Base-by-base conservation (phyloP, 2,797 vertebrate genomes). In the Paguma larvata region DNA sequence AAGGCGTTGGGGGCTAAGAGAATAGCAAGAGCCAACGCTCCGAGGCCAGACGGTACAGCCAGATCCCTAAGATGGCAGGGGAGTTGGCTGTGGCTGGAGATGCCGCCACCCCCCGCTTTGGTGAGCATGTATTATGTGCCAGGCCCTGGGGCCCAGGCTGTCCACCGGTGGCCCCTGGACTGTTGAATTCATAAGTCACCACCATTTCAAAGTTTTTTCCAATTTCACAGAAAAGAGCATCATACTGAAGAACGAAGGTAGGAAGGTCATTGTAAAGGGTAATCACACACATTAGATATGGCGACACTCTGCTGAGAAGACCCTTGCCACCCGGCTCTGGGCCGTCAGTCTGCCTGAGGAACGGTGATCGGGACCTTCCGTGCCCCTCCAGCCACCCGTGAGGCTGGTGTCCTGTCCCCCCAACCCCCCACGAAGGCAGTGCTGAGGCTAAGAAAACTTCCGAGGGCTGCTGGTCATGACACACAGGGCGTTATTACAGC, bases 401-500 rank as follows among this genome's bases (percentile, higher is more conserved):
- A 15, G 44, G 51, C 72, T n/a, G 27, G 6, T 51, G 75, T 32
- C 48, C 85, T 8, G 14, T 30, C 62, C 10, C n/a, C 16, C 56
- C 38, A 38, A 38, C 38, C 15, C 62, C 67, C 84, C 59, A 30
- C 48, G 13, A n/a, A 11, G 21, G 59, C 27, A 8, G 25, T 15
- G 34, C 84, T 27, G 27, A 90, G 48, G 77, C 77, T 62, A 16
- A 63, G 51, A 46, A 32, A 13, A 30, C 23, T 44, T n/a, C 27
- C 5, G 1, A 0, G 5, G 16, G 53, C 21, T 14, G 5, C 27
- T 19, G 34, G 8, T 38, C 59, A 7, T 12, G 2, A 44, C 48
- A 23, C 48, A 30, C 19, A 18, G 51, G 13, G 59, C 2, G 3
- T 34, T 34, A 16, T 32, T 34, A 18, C 12, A 38, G 2, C 62